Percentiles rank a stretch among this genome's conserved stretches.
Conservation (phyloP, 2,888 invertebrate genomes). For the Pandemis corylana region DNA sequence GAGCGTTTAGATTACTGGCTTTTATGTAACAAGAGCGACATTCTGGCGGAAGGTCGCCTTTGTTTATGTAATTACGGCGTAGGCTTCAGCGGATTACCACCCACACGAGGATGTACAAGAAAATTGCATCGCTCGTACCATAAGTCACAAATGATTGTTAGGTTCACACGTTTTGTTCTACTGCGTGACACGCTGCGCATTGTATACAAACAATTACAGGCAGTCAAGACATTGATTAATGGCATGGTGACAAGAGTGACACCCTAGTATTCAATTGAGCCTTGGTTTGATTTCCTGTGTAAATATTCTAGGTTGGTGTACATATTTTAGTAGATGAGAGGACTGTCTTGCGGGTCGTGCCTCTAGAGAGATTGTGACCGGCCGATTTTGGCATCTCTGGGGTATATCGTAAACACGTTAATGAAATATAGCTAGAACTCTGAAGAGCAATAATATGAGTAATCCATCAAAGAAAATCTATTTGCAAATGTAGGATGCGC, state of each 20-base stretch:
- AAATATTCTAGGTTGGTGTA: constrained; percentile 5
- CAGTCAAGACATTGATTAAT: constrained; percentile 27
- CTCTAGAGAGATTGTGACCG: constrained; percentile 4
- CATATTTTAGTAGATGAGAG: constrained; percentile 11
- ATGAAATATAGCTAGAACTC: not conserved
- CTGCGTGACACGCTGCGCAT: not conserved
- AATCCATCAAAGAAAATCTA: constrained; percentile 8
- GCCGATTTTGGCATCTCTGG: not conserved
- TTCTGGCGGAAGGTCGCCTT: constrained; percentile 29
- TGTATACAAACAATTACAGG: constrained; percentile 16
- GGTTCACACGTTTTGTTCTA: constrained; percentile 21
- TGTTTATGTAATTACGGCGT: constrained; percentile 40
- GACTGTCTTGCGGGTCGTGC: not conserved
- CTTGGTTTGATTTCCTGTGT: constrained; percentile 24
- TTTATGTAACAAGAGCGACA: constrained; percentile 12
- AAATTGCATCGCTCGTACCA: constrained; percentile 31
- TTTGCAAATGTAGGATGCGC: not conserved
- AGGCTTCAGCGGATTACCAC: constrained; percentile 35
- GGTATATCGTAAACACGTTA: not conserved
- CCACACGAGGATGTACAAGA: constrained; percentile 35
- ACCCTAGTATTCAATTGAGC: constrained; percentile 32
- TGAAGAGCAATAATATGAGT: not conserved
- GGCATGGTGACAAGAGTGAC: constrained; percentile 20
- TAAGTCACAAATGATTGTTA: constrained; percentile 11
- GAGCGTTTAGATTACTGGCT: not conserved